Conservation (phyloP, 2,888 invertebrate genomes). For the Diplolepis rosae region DNA sequence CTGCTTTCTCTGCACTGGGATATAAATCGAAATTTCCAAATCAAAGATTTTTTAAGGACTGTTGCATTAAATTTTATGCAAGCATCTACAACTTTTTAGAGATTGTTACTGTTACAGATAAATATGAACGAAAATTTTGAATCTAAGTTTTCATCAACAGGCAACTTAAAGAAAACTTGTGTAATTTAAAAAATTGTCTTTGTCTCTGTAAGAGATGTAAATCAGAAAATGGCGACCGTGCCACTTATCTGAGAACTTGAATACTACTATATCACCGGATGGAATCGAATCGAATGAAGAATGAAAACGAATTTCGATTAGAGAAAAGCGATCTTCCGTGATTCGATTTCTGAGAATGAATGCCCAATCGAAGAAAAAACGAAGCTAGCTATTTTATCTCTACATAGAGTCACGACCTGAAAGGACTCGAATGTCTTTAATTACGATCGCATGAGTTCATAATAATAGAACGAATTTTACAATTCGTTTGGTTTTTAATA, state of each 20-base stretch:
- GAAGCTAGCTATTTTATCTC: neutral
- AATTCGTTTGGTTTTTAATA: neutral
- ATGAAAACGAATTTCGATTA: conserved; percentile 29
- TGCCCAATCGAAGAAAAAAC: neutral
- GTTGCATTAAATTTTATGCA: too few relatives aligned
- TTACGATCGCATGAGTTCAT: neutral
- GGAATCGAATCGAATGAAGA: conserved; percentile 18
- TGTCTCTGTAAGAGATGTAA: neutral
- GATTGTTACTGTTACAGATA: too few relatives aligned
- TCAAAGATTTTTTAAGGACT: too few relatives aligned
- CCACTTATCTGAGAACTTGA: conserved; percentile 5
- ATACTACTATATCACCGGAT: conserved; percentile 3
- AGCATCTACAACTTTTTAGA: too few relatives aligned
- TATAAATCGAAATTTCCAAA: too few relatives aligned
- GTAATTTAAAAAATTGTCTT: conserved; percentile 1
- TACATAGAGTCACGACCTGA: neutral
- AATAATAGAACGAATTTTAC: neutral
- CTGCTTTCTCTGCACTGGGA: too few relatives aligned
- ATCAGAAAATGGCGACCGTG: neutral
- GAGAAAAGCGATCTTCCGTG: conserved; percentile 16
- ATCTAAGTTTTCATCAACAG: too few relatives aligned
- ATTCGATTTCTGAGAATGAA: conserved; percentile 10
- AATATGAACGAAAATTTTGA: too few relatives aligned
- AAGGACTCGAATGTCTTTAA: neutral
- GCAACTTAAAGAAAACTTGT: neutral